Base-by-base conservation (phyloP, 1,140 invertebrate genomes). In the Brachionus asplanchnoidis region DNA sequence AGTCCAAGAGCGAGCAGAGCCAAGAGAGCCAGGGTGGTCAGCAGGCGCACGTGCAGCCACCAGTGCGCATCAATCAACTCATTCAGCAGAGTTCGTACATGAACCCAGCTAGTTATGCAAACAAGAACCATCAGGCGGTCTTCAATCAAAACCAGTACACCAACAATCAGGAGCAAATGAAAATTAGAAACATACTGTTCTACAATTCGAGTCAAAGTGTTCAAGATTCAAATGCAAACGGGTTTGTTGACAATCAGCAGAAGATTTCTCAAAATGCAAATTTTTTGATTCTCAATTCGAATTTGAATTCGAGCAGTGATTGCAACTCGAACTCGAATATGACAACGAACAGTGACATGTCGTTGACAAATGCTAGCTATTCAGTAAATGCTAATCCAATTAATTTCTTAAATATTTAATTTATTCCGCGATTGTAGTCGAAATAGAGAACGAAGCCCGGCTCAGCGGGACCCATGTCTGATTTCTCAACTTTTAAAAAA, bases 331-430 rank as follows among this genome's bases (percentile, higher is more conserved):
- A 73, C 42, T 73, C 68, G 17, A 73, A 73, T 73, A 73, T 73
- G 68, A 73, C 68, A 73, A 42, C 68, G 68, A 73, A 73, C 40
- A 73, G 68, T 42, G 68, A 73, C 23, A 17, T 73, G 36, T 73
- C 68, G 17, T 17, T 73, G 17, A 42, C 68, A 42, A 42, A 42
- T 40, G 14, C 32, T 44, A n/a, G 12, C 11, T 73, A 73, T 73
- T 12, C 68, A 40, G 6, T 73, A 9, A 73, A 42, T 44, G 20
- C 0, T 36, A 73, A 73, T 42, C 68, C 40, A 42, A 73, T 73
- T n/a, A 73, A 73, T 42, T 73, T 73, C 32, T 73, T 73, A 73
- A 73, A 73, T 73, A 73, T 73, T 42, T 73, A 73, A 42, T 17
- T 40, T 42, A 17, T 40, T 40, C 28, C 36, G 32, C 28, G 28